Percentiles rank a stretch among this genome's conserved stretches.
These are phyloP conservation scores for Spermophilus dauricus DNA, from an alignment of 2,113 vertebrate species.

Conservation along the genomic window DNA sequence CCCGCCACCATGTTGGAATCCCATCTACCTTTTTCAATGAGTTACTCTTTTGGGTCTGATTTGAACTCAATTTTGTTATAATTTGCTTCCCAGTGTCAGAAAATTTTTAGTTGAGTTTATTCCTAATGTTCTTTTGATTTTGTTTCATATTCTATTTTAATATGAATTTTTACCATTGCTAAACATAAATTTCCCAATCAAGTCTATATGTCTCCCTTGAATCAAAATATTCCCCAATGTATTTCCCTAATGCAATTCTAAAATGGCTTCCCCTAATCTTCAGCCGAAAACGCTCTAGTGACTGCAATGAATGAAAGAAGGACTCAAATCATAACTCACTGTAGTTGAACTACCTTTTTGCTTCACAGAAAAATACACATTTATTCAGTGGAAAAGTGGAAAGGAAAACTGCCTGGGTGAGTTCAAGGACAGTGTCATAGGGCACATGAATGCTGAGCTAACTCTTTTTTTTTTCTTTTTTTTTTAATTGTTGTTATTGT, in stretches of 20 bases:
- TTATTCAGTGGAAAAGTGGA: neutral
- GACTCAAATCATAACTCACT: neutral
- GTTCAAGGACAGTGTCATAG: neutral
- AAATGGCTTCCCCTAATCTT: neutral
- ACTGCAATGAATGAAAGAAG: neutral
- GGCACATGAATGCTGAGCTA: neutral
- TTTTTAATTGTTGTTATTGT: too few relatives aligned
- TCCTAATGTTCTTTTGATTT: neutral
- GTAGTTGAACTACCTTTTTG: neutral
- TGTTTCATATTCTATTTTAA: neutral
- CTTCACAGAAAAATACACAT: neutral
- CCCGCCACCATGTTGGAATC: too few relatives aligned
- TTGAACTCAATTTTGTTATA: neutral
- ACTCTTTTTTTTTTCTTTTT: neutral
- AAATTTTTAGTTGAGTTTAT: constrained; percentile 6
- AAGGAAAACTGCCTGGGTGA: neutral
- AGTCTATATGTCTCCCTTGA: neutral
- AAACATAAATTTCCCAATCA: neutral
- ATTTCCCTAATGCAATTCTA: neutral
- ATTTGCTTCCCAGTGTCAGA: neutral
- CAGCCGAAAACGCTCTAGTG: neutral
- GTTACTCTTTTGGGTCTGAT: neutral
- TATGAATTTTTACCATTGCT: neutral
- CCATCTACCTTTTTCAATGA: neutral
- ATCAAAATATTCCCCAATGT: neutral